Evolutionary conservation across 2,888 invertebrate species (phyloP), one percentile per base, ranked within the genome.

Genomic region (Odontocolon sp.): DNA sequence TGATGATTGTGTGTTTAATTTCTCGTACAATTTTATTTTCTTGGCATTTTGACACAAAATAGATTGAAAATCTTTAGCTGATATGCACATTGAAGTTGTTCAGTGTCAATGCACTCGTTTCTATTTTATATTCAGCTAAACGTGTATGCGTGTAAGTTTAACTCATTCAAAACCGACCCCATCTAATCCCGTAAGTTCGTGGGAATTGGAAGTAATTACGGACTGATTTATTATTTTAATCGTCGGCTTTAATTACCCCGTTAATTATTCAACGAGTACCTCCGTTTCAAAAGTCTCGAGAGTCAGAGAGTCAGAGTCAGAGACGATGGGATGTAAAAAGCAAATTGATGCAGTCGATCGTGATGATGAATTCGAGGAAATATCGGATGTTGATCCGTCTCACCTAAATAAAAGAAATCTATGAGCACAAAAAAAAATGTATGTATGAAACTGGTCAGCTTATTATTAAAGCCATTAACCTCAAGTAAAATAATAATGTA

Each of bases 171-270:
- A 8, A 4, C 26, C 18, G 16, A 36, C 54, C 63, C 40, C 11
- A 63, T 54, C 50, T 52, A 50, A 74, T 74, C 70, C 47, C 61
- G 31, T 38, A 33, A 14, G 40, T 72, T 67, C 79, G 52, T 57
- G 72, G 45, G 71, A 76, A 81, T 78, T 63, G 75, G 31, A 68
- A 64, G 78, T 71, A 80, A 79, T 79, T 77, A 77, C 52, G 6
- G 69, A 47, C 63, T 79, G 81, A 81, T 81, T 79, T 80, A 81
- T 77, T 77, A 79, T 79, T 80, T 77, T 70, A 75, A 80, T 77
- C 69, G 70, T 59, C 56, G 59, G 33, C 28, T 18, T 61, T 78
- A 80, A 80, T 78, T 71, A 56, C 54, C 50, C 8, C 69, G 71
- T 52, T 73, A 78, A 79, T 78, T 81, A 81, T 80, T 80, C 77